Conservation (phyloP, 1,140 invertebrate species). For the Hesperophylax magnus region DNA sequence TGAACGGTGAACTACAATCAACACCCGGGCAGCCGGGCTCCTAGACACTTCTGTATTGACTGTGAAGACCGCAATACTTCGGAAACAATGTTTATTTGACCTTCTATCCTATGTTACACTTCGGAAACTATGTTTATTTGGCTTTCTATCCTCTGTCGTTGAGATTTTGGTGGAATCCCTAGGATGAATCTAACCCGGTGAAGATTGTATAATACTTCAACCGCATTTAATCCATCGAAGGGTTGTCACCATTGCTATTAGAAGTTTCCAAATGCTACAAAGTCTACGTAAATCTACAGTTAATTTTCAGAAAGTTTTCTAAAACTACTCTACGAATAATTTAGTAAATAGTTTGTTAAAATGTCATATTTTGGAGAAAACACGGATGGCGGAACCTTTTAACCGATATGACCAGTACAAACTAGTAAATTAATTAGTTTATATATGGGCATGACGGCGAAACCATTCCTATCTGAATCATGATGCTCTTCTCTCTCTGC, state of each 20-base stretch:
- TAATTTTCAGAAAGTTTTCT: no score
- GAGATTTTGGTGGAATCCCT: background rate
- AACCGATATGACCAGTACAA: slow-evolving; percentile 11
- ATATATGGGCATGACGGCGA: background rate
- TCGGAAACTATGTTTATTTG: no score
- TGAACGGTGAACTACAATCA: background rate
- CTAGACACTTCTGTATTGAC: no score
- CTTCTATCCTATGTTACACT: no score
- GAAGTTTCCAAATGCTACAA: no score
- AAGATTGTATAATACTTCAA: slow-evolving; percentile 3
- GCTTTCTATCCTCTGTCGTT: background rate
- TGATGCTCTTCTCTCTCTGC: no score
- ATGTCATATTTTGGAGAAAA: background rate
- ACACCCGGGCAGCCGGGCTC: background rate
- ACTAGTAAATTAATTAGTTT: background rate
- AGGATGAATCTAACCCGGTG: slow-evolving; percentile 33
- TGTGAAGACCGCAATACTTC: no score
- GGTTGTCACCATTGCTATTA: no score
- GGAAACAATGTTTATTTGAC: no score
- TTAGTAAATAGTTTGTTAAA: no score
- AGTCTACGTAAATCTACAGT: no score
- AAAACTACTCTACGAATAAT: no score
- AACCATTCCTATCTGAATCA: background rate
- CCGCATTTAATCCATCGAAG: slow-evolving; percentile 16
- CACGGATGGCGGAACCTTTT: background rate